Evolutionary conservation across 2,113 vertebrate genomes (phyloP).

Genomic region (Aspiorhynchus laticeps): DNA sequence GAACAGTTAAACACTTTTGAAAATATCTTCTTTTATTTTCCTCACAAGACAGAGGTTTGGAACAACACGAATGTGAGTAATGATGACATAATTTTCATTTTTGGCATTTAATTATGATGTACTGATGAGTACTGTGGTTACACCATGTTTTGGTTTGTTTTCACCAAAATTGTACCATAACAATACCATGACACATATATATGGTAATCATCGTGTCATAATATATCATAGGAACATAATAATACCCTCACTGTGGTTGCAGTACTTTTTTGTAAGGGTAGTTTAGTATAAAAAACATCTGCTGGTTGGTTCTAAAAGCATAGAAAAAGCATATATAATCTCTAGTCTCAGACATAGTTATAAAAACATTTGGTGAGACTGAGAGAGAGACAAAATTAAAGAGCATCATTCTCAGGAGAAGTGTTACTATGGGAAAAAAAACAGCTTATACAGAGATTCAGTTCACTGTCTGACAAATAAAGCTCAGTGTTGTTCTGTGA

Average conservation of each 20-base stretch:
- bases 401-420: background rate
- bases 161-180: no score
- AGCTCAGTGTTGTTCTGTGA: background rate
- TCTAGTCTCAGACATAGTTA: background rate
- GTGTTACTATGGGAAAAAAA: background rate
- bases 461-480: background rate
- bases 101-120: background rate
- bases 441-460: background rate
- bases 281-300: no score
- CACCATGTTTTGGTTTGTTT: background rate
- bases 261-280: no score
- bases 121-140: background rate
- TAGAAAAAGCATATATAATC: no score
- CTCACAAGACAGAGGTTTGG: background rate
- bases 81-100: background rate
- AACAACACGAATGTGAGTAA: background rate
- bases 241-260: background rate
- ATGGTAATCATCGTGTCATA: background rate
- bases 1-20: background rate
- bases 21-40: background rate
- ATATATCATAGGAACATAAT: background rate
- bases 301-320: no score
- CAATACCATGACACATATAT: background rate
- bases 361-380: slow-evolving; percentile 14
- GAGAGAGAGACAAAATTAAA: background rate